Conservation (phyloP, 64 coral and sea anemone genomes). For the Montipora cactus region DNA sequence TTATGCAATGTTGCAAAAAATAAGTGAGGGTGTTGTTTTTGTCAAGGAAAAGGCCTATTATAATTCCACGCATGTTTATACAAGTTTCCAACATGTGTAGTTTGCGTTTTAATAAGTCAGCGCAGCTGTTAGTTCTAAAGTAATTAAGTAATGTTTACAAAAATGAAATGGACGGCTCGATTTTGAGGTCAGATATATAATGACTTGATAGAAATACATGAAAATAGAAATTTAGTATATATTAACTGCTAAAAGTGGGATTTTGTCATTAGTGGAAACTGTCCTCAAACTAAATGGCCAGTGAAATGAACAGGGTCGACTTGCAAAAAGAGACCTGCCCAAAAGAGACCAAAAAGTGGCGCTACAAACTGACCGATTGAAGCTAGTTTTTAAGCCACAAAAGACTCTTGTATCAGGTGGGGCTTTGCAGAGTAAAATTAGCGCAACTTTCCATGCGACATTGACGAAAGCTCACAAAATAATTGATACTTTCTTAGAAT, state of each 20-base stretch:
- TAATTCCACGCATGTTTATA: not conserved
- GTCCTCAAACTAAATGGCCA: no score
- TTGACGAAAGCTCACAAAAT: not conserved
- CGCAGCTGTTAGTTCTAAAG: not conserved
- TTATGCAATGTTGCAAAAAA: not conserved
- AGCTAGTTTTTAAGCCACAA: no score
- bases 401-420: no score
- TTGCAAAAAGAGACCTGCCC: no score
- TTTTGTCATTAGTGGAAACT: no score
- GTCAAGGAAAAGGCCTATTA: not conserved
- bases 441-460: no score
- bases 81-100: conserved; percentile 32
- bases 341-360: no score
- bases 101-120: not conserved
- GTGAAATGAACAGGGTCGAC: no score
- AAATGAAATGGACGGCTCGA: not conserved
- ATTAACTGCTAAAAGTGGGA: not conserved
- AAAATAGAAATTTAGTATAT: not conserved
- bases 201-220: not conserved
- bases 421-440: no score
- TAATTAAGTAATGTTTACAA: conserved; percentile 29
- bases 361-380: no score
- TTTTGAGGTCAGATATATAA: not conserved
- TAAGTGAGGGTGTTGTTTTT: conserved; percentile 11
- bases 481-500: not conserved